Evolutionary conservation across 2,888 invertebrate species (phyloP).

Genomic region (Dolichopus griseipennis): DNA sequence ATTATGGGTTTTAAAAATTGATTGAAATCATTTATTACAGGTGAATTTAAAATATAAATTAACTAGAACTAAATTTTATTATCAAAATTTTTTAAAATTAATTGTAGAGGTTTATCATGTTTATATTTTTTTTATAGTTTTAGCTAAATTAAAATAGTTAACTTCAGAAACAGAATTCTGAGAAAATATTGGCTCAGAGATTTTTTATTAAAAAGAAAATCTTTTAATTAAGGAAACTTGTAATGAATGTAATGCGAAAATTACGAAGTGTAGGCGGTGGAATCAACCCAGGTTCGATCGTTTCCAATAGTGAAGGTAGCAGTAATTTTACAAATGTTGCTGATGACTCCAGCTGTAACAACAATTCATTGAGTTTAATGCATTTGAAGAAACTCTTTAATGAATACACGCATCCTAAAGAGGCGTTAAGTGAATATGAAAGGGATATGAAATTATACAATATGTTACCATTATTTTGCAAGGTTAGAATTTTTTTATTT

Average conservation of each 20-base stretch:
- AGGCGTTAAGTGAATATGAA: conserved; percentile 69
- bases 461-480: conserved; percentile 96
- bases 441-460: conserved; percentile 90
- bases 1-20: too few species aligned
- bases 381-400: conserved; percentile 93
- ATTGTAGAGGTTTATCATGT: too few species aligned
- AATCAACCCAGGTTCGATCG: conserved; percentile 44
- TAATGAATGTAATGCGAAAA: conserved; percentile 90
- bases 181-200: neutral
- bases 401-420: conserved; percentile 84
- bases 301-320: conserved; percentile 49
- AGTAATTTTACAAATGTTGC: conserved; percentile 41
- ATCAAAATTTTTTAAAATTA: too few species aligned
- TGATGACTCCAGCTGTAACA: conserved; percentile 52
- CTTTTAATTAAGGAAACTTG: conserved; percentile 18
- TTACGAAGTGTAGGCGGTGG: conserved; percentile 56
- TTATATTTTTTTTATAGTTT: too few species aligned
- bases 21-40: too few species aligned
- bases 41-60: too few species aligned
- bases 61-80: too few species aligned
- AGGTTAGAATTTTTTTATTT: conserved; percentile 49
- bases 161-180: too few species aligned
- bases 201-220: neutral
- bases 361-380: conserved; percentile 79
- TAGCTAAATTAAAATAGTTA: too few species aligned